Evolutionary conservation across 2,113 vertebrate species (phyloP).

Genomic region (Syngnathus floridae): DNA sequence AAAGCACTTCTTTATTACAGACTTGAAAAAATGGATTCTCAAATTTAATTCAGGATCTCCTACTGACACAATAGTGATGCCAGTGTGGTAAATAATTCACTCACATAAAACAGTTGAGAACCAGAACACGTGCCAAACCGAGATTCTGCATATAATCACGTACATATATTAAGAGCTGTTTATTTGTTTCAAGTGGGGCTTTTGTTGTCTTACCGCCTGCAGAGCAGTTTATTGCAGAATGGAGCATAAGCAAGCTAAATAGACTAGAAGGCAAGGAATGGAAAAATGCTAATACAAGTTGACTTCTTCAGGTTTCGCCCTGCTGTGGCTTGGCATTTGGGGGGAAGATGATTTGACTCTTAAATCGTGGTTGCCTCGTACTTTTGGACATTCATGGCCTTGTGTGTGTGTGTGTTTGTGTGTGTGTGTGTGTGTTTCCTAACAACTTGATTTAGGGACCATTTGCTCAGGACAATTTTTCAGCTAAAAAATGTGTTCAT

Average conservation of each 20-base stretch:
- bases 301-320: slow-evolving; percentile 14
- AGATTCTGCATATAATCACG: slow-evolving; percentile 11
- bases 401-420: no score
- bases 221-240: slow-evolving; percentile 16
- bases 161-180: slow-evolving; percentile 2
- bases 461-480: neutral
- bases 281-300: slow-evolving; percentile 31
- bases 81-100: slow-evolving; percentile 14
- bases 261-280: slow-evolving; percentile 14
- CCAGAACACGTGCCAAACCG: neutral
- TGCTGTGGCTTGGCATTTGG: slow-evolving; percentile 24
- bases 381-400: neutral
- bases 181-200: neutral
- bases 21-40: slow-evolving; percentile 13
- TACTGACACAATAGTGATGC: slow-evolving; percentile 2
- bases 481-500: neutral
- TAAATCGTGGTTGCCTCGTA: neutral
- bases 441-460: neutral
- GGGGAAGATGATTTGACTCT: neutral
- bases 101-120: slow-evolving; percentile 14
- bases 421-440: neutral
- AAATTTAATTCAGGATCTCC: neutral
- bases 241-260: slow-evolving; percentile 22
- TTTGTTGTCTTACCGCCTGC: slow-evolving; percentile 8
- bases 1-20: neutral